Percentiles rank a stretch among this genome's conserved stretches.
Evolutionary conservation across 2,113 vertebrate species (phyloP).

Genomic region (Psilopogon haemacephalus): DNA sequence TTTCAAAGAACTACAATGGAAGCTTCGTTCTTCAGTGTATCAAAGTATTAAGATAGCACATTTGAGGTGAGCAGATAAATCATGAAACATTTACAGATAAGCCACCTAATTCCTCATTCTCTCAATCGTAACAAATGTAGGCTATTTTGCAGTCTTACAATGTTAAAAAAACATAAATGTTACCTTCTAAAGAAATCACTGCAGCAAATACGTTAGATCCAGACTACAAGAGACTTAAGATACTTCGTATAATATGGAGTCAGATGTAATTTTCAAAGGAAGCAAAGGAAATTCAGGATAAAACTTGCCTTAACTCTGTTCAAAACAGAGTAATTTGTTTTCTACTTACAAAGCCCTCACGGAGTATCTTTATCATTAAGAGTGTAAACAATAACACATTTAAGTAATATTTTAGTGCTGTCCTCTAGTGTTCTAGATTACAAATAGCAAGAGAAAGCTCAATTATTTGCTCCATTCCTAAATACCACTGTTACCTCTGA

Average conservation of each 20-base stretch:
- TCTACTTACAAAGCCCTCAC: neutral
- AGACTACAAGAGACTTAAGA: neutral
- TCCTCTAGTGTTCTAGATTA: conserved; percentile 67
- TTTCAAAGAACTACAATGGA: neutral
- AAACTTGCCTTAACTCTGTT: neutral
- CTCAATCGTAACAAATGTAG: neutral
- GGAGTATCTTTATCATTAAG: neutral
- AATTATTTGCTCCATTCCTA: neutral
- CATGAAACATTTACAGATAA: neutral
- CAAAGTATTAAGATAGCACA: fast-evolving
- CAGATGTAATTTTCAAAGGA: neutral
- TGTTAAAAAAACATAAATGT: neutral
- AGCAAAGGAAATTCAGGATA: neutral
- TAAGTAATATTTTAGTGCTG: conserved; percentile 68
- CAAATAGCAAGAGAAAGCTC: conserved; percentile 48
- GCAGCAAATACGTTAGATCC: neutral
- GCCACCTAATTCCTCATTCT: neutral
- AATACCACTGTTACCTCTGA: neutral
- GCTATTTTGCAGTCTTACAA: neutral
- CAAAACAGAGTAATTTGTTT: neutral
- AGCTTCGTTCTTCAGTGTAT: neutral
- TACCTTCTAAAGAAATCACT: neutral
- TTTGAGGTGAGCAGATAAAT: neutral
- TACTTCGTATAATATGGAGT: neutral
- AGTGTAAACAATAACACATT: conserved; percentile 42